Evolutionary conservation across 2,113 vertebrate genomes (phyloP).

Genomic region (Sterrhoptilus dennistouni): DNA sequence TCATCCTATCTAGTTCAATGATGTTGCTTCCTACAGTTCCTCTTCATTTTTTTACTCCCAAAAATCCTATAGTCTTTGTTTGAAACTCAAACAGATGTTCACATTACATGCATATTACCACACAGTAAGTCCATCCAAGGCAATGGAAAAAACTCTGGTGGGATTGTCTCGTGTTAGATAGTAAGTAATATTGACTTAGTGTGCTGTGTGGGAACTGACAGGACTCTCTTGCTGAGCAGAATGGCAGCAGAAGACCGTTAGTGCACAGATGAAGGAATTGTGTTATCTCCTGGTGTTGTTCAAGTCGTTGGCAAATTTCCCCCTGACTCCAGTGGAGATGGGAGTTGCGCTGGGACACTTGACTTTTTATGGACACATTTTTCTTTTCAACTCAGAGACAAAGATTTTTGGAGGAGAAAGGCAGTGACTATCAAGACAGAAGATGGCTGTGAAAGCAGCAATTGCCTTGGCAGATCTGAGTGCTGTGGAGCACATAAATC

Average conservation of each 20-base stretch:
- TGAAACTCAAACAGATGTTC: not conserved
- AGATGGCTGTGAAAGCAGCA: not conserved
- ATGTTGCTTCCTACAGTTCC: not conserved
- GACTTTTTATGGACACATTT: not conserved
- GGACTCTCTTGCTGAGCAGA: not conserved
- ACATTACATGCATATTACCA: not conserved
- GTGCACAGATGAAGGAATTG: not conserved
- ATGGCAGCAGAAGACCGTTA: not conserved
- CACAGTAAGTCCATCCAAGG: not conserved
- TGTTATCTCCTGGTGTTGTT: not conserved
- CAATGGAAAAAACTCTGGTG: not conserved
- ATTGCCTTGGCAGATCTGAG: not conserved
- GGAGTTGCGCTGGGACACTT: not conserved
- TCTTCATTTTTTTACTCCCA: not conserved
- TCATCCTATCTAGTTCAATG: not conserved
- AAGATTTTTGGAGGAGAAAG: not conserved
- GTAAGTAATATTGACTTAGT: not conserved
- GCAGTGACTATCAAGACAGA: not conserved
- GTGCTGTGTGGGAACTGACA: not conserved
- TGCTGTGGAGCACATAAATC: not conserved
- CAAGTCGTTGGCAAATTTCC: not conserved
- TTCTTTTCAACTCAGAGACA: not conserved
- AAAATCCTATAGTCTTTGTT: not conserved
- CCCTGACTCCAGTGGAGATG: not conserved
- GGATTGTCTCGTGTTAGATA: not conserved